These are phyloP conservation scores for Australoheros facetus DNA, from an alignment of 2,797 vertebrate species.

Conservation along the genomic window DNA sequence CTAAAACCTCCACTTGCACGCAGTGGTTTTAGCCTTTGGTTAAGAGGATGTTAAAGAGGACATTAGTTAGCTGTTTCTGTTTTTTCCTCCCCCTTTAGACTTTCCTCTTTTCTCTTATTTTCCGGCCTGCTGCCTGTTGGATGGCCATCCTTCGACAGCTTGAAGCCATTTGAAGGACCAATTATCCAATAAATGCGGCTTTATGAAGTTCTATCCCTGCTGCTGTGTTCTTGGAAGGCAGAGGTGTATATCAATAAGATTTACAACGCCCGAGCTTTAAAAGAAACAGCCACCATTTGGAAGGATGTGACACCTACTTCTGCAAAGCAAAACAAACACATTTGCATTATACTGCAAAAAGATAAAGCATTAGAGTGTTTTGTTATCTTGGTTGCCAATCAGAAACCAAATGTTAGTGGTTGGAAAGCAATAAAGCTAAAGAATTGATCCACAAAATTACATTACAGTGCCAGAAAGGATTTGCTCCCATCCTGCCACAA, in stretches of 20 bases:
- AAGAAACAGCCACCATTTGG: conserved; percentile 53
- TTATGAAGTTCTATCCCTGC: conserved; percentile 79
- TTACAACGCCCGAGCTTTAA: conserved; percentile 56
- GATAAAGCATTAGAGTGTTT: conserved; percentile 34
- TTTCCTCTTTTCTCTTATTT: conserved; percentile 66
- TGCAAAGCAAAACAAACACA: conserved; percentile 46
- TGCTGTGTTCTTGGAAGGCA: conserved; percentile 70
- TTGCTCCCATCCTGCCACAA: not conserved
- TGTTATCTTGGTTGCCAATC: conserved; percentile 16
- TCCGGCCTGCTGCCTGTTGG: conserved; percentile 74
- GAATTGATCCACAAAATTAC: not conserved
- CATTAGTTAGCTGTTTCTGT: conserved; percentile 51
- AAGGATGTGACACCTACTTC: conserved; percentile 42
- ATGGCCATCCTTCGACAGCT: conserved; percentile 76
- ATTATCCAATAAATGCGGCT: conserved; percentile 82
- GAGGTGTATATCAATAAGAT: conserved; percentile 70
- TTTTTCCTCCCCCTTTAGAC: conserved; percentile 13
- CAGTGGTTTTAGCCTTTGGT: conserved; percentile 57
- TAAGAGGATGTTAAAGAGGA: conserved; percentile 66
- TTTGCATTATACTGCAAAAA: conserved; percentile 35
- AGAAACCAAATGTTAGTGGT: conserved; percentile 16
- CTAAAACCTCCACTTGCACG: conserved; percentile 44
- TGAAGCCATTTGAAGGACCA: conserved; percentile 80
- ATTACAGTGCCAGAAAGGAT: not conserved
- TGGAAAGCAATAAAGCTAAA: not conserved